Base-by-base conservation (phyloP, 2,797 vertebrate species). In the Florisuga fusca region DNA sequence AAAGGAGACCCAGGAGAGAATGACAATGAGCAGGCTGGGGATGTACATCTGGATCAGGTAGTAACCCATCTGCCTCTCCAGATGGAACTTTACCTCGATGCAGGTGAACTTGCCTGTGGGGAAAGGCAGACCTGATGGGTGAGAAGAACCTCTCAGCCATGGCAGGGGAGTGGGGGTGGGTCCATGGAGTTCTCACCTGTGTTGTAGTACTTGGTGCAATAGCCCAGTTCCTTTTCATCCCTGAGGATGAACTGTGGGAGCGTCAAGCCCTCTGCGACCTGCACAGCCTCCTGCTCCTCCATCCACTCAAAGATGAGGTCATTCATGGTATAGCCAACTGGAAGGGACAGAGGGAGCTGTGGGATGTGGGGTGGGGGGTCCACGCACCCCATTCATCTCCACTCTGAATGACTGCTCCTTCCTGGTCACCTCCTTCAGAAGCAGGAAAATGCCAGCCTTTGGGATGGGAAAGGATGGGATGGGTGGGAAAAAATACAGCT, bases 21-120 rank as follows among this genome's bases (percentile, higher is more conserved):
- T 99, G 97, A 99, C 99, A 1, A 99, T 99, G 96, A 99, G 98
- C 41, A 99, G 98, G 83, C 99, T 99, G 61, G 99, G 99, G 93
- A 99, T 99, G 98, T 99, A 99, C 99, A 99, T 99, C 98, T 99
- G 99, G 97, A 99, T 99, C 96, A 99, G 97, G 96, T 99, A 99
- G 97, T 99, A 99, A 93, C 99, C 99, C 99, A 99, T 99, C 95
- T 99, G 99, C 91, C 99, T 97, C 93, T 99, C 99, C 96, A 99
- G 97, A 96, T 99, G 99, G 98, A 99, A 99, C 97, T 99, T 99
- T 81, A 99, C 99, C 96, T 99, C 99, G 1, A 99, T 99, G 97
- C 99, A 99, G 90, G 99, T 99, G 97, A 99, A 99, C 97, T 99
- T 99, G 93, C 99, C 99, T 99, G 88, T 1, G 19, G 86, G 67